phyloP scores from a whole-genome alignment of 2,888 invertebrate species.

The Pedicia rivosa region DNA sequence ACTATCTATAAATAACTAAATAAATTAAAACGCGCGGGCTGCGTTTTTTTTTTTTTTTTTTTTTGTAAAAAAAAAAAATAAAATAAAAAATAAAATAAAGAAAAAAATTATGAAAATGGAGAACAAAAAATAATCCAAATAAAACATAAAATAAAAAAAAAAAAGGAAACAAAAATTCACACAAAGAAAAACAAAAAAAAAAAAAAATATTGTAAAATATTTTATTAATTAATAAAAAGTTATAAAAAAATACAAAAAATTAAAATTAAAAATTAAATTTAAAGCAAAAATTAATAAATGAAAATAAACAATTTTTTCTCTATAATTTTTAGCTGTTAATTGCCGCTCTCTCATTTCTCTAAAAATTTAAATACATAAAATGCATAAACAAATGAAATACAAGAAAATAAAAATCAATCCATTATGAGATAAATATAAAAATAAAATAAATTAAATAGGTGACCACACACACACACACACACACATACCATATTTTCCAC shows the following conservation, averaged over 20 bases:
- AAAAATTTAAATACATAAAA: neutral
- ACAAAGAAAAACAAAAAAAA: neutral
- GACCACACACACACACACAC: no score
- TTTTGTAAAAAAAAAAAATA: neutral
- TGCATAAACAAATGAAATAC: neutral
- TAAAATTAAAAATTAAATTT: neutral
- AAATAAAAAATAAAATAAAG: neutral
- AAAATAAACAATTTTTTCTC: no score
- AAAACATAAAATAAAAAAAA: neutral
- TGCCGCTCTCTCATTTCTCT: no score
- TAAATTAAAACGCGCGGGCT: constrained; percentile 5
- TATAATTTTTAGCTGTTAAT: no score
- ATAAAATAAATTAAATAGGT: no score
- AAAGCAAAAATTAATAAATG: neutral
- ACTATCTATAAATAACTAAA: neutral
- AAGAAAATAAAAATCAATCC: neutral
- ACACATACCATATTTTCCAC: no score
- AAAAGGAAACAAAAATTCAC: neutral
- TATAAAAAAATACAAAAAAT: neutral
- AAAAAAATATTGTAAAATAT: neutral
- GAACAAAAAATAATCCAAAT: neutral
- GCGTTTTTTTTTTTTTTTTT: neutral
- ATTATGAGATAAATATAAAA: no score
- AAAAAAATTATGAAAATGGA: neutral
- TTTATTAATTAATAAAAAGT: no score